These are phyloP conservation scores for Choristoneura fumiferana DNA, from an alignment of 1,140 invertebrate species.

Conservation along the genomic window DNA sequence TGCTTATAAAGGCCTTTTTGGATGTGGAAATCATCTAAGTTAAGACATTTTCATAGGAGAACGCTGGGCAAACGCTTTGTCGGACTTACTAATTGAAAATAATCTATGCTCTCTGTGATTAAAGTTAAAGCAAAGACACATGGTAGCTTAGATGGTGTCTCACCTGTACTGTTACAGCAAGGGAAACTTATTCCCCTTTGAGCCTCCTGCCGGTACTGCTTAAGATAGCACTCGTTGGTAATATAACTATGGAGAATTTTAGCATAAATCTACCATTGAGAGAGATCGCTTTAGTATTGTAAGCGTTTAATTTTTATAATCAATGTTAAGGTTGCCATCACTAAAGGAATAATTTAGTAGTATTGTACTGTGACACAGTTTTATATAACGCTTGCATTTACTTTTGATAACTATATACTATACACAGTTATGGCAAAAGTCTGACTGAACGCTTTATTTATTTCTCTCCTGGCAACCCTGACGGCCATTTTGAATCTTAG, in stretches of 20 bases:
- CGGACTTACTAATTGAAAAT: too few relatives aligned
- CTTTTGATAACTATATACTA: conserved; percentile 47
- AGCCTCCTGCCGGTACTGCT: background rate
- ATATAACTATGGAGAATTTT: conserved; percentile 26
- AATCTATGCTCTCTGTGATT: too few relatives aligned
- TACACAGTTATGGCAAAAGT: conserved; percentile 30
- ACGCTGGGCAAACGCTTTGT: too few relatives aligned
- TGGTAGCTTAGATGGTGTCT: too few relatives aligned
- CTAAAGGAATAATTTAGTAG: conserved; percentile 34
- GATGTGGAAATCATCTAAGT: too few relatives aligned
- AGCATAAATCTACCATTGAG: conserved; percentile 52
- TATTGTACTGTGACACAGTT: conserved; percentile 32
- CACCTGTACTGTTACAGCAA: too few relatives aligned
- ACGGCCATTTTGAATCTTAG: conserved; percentile 41
- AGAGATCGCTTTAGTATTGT: conserved; percentile 64
- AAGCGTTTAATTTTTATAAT: conserved; percentile 46
- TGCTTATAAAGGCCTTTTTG: too few relatives aligned
- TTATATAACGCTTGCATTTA: conserved; percentile 60
- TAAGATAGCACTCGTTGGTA: conserved; percentile 16
- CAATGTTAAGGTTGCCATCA: conserved; percentile 50
- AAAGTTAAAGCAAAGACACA: too few relatives aligned
- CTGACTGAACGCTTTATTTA: conserved; percentile 31
- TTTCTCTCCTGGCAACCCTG: conserved; percentile 45
- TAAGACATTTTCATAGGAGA: too few relatives aligned
- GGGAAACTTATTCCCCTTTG: too few relatives aligned